A percentile compares a stretch with the other conserved stretches of the same genome.
Evolutionary conservation across 2,797 vertebrate genomes (phyloP).

Genomic region (Thamnophis elegans): DNA sequence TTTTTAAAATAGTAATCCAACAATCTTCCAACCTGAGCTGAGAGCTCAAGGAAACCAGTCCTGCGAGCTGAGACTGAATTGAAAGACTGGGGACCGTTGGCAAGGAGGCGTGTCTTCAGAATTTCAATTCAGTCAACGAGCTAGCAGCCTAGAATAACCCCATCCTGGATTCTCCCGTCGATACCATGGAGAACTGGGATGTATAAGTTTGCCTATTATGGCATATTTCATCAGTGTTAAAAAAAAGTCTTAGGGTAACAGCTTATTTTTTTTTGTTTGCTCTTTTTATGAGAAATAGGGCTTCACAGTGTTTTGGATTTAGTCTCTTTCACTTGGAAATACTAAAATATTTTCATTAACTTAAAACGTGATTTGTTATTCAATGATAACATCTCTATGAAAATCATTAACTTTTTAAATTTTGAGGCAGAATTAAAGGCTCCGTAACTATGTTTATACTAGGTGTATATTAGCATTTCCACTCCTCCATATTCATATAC

Average conservation of each 20-base stretch:
- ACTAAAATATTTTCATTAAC: not conserved
- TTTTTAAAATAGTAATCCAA: too few relatives aligned
- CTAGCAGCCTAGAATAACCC: too few relatives aligned
- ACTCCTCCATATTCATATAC: not conserved
- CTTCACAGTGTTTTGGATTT: not conserved
- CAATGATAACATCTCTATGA: not conserved
- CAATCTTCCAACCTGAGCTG: too few relatives aligned
- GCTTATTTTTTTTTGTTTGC: not conserved
- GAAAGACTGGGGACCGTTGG: too few relatives aligned
- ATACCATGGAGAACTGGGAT: not conserved
- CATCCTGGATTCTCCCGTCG: too few relatives aligned
- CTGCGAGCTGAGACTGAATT: too few relatives aligned
- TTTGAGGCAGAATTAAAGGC: not conserved
- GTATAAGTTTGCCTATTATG: not conserved
- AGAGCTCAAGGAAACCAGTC: too few relatives aligned
- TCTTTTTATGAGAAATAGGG: not conserved
- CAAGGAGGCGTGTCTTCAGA: too few relatives aligned
- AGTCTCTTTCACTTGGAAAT: not conserved
- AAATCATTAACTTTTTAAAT: not conserved
- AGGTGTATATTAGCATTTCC: not conserved
- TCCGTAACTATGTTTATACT: not conserved
- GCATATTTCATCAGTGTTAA: not conserved
- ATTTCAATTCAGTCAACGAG: too few relatives aligned
- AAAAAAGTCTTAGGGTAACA: not conserved
- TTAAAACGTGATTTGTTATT: not conserved